Conservation (phyloP, 2,113 vertebrate genomes). For the Ammodytes marinus region DNA sequence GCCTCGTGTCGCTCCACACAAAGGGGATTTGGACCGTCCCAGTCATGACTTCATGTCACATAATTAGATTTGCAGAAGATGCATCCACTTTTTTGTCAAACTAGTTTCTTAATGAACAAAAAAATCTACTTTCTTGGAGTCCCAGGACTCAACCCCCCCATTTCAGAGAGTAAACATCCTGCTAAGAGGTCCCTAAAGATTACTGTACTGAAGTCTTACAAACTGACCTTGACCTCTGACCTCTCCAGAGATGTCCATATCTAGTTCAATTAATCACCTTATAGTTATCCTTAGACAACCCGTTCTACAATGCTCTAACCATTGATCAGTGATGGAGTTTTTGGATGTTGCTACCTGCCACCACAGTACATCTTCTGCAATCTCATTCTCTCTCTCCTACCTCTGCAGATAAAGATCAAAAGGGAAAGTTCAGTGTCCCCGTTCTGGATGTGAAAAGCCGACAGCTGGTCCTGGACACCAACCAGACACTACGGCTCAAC, state of each 20-base stretch:
- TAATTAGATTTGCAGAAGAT: background rate
- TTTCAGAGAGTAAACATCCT: slow-evolving; percentile 6
- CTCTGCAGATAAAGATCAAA: slow-evolving; percentile 75
- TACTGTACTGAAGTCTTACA: background rate
- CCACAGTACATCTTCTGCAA: background rate
- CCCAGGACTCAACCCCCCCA: background rate
- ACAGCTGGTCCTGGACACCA: slow-evolving; percentile 88
- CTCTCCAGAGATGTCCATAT: background rate
- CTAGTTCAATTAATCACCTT: background rate
- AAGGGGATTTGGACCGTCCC: background rate
- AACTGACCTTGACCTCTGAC: slow-evolving; percentile 27
- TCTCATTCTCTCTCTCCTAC: background rate
- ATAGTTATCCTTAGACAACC: background rate
- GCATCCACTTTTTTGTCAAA: background rate
- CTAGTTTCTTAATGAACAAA: background rate
- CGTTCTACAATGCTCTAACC: background rate
- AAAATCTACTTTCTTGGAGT: background rate
- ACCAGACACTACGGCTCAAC: slow-evolving; percentile 89
- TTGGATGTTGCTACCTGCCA: background rate
- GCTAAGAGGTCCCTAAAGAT: slow-evolving; percentile 1
- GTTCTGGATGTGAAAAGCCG: slow-evolving; percentile 87
- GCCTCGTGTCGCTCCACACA: slow-evolving; percentile 7
- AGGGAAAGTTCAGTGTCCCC: slow-evolving; percentile 88
- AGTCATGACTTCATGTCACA: background rate
- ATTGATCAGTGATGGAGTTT: background rate